Evolutionary conservation across 2,888 invertebrate genomes (phyloP), one percentile per base, ranked within the genome.

Genomic region (Scelioninae gen. 2): DNA sequence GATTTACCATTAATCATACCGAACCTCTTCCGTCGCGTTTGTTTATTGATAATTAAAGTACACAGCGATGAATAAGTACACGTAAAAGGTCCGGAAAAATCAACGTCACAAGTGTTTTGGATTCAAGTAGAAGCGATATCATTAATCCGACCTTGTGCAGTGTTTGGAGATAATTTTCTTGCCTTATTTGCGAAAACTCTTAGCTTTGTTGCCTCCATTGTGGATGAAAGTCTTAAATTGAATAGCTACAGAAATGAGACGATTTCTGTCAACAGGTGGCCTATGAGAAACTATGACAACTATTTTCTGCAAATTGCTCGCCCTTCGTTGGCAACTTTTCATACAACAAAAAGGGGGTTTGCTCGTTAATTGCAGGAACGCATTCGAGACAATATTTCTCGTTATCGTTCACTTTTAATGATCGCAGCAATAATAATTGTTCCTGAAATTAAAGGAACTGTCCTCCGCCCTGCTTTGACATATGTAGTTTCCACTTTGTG

Each of bases 231-330:
- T 19, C 35, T 46, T 46, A 35, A 58, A 45, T 58, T 58, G 46
- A 58, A 58, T 28, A 41, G 41, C 41, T 13, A 22, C 22, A 35
- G 35, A 35, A 37, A 25, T 15, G 46, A 5, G 11, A 18, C 16
- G 15, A 1, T 18, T 18, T 57, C 37, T 13, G 45, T 22, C 58
- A 60, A 60, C 60, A 60, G 60, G 60, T 60, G 60, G 60, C 60
- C 25, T 48, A 60, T 60, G 60, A 46, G 48, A 37, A 60, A 43
- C 60, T 37, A 60, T 60, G 60, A 46, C 60, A 60, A 48, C 46
- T 37, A 16, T 37, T 35, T 37, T 37, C 37, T 15, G 46, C 37
- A 25, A 60, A 37, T 46, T 37, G 28, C 18, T 31, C 41, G n/a
- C 31, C 11, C 25, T 2, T 3, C 10, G 19, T 2, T 19, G 45